Evolutionary conservation across 2,888 invertebrate genomes (phyloP).

Genomic region (Lacanobia wlatinum): DNA sequence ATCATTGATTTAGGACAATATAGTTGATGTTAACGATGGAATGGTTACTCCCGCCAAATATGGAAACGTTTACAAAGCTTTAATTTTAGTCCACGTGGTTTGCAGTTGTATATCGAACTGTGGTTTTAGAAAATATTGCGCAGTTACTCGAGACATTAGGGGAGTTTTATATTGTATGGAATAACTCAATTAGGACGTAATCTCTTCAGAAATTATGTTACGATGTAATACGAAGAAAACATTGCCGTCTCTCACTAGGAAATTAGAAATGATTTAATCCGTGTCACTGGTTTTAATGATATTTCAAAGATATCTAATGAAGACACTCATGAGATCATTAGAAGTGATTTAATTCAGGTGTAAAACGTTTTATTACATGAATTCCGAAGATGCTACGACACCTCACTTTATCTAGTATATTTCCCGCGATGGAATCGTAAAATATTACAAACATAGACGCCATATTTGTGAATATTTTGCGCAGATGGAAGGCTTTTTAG

Average conservation of each 20-base stretch:
- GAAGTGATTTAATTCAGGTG: not conserved
- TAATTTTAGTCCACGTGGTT: not conserved
- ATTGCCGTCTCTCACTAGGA: not conserved
- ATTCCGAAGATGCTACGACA: not conserved
- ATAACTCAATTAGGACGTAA: not conserved
- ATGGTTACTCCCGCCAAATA: not conserved
- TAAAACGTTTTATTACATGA: conserved; percentile 1
- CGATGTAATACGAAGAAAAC: conserved; percentile 3
- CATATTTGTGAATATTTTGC: not conserved
- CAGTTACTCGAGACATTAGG: not conserved
- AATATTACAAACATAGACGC: not conserved
- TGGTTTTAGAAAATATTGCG: conserved; percentile 6
- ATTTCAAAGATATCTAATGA: not conserved
- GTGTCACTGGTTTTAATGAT: not conserved
- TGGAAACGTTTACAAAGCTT: not conserved
- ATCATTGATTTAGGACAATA: not conserved
- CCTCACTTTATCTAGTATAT: not conserved
- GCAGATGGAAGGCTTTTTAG: not conserved
- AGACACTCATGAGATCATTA: not conserved
- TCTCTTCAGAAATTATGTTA: not conserved
- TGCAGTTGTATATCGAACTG: not conserved
- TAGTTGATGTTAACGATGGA: not conserved
- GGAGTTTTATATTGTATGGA: not conserved
- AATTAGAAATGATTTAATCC: conserved; percentile 8
- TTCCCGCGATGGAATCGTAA: not conserved